phyloP scores from a whole-genome alignment of 64 coral and sea anemone species.

The Orbicella faveolata region DNA sequence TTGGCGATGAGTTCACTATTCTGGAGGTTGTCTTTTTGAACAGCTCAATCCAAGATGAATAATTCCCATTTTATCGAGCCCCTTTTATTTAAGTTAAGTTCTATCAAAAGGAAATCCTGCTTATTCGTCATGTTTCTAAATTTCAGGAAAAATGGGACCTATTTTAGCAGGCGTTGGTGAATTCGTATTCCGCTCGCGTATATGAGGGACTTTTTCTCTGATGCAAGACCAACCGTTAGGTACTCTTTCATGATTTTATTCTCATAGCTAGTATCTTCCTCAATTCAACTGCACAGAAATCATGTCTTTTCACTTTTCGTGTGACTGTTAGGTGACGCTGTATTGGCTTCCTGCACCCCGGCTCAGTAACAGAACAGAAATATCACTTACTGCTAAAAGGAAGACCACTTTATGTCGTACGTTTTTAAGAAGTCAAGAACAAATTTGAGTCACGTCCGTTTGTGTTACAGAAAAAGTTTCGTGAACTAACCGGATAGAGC shows the following conservation, averaged over 20 bases:
- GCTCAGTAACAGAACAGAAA: background rate
- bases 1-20: too few species aligned
- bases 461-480: background rate
- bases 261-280: too few species aligned
- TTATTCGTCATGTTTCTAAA: conserved; percentile 22
- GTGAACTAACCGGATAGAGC: background rate
- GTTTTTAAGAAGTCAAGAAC: too few species aligned
- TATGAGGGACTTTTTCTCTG: background rate
- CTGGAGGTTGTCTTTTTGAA: background rate
- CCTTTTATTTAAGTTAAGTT: background rate
- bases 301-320: too few species aligned
- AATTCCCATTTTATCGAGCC: background rate
- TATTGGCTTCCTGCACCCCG: too few species aligned
- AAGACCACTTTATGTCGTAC: too few species aligned
- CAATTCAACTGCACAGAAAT: too few species aligned
- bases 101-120: conserved; percentile 9
- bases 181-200: background rate
- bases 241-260: too few species aligned
- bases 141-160: background rate
- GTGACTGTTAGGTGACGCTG: too few species aligned
- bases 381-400: too few species aligned
- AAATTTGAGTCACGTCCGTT: background rate
- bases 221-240: too few species aligned
- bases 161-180: too few species aligned
- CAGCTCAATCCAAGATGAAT: background rate